These are phyloP conservation scores for Ctenodactylus gundi DNA, from an alignment of 2,113 vertebrate species.

Conservation along the genomic window DNA sequence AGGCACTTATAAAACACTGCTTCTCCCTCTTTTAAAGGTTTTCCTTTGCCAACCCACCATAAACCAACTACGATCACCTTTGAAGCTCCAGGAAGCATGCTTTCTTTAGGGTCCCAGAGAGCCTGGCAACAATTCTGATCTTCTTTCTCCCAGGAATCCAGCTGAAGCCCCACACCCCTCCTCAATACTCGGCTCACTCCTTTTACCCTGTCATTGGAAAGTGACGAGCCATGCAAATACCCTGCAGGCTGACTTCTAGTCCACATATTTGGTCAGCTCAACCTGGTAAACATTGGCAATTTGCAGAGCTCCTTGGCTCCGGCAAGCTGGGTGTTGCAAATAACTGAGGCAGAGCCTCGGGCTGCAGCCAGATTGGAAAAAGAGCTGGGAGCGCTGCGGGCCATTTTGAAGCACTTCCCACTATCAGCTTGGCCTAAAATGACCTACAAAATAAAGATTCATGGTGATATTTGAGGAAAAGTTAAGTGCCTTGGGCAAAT, in stretches of 20 bases:
- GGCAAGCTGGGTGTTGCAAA: neutral
- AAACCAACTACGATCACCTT: neutral
- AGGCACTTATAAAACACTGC: neutral
- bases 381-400: neutral
- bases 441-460: neutral
- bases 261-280: neutral
- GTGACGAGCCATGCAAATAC: neutral
- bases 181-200: neutral
- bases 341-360: neutral
- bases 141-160: neutral
- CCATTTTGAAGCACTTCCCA: neutral
- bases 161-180: rapidly evolving
- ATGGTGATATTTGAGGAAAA: neutral
- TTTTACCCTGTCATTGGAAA: neutral
- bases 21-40: neutral
- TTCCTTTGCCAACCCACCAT: neutral
- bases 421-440: neutral
- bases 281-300: rapidly evolving
- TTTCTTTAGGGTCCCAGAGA: neutral
- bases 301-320: neutral
- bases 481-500: neutral
- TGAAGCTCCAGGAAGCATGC: neutral
- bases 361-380: neutral
- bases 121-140: neutral
- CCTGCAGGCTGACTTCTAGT: neutral